Evolutionary conservation across 1,140 invertebrate genomes (phyloP).

Genomic region (Drosophila ercepeae): DNA sequence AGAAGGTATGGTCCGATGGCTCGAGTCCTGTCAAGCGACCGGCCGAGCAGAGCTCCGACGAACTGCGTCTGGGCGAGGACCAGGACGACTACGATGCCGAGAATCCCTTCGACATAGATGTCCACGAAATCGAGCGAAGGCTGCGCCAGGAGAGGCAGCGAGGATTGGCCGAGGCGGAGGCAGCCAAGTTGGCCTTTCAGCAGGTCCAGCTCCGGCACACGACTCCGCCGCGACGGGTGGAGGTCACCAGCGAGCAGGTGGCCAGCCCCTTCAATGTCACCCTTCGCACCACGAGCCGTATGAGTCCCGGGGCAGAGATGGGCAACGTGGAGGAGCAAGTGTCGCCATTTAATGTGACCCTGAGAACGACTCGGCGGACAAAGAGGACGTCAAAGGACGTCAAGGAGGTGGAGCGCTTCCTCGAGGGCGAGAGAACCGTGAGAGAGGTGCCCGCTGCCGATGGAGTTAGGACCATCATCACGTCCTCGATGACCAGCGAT

Average conservation of each 20-base stretch:
- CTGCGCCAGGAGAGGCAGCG: constrained; percentile 86
- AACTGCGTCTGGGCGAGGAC: constrained; percentile 50
- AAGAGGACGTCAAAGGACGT: constrained; percentile 54
- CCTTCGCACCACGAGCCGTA: constrained; percentile 66
- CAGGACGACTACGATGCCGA: constrained; percentile 73
- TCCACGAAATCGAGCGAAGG: constrained; percentile 86
- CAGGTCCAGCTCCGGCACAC: constrained; percentile 86
- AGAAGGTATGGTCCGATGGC: constrained; percentile 88
- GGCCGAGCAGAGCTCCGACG: constrained; percentile 57
- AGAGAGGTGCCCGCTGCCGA: constrained; percentile 68
- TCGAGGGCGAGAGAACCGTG: constrained; percentile 68
- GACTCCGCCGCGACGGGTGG: constrained; percentile 80
- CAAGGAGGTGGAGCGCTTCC: constrained; percentile 62
- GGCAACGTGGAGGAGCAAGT: constrained; percentile 87
- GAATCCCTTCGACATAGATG: constrained; percentile 84
- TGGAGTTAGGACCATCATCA: constrained; percentile 77
- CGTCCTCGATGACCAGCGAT: constrained; percentile 77
- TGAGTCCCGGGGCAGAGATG: constrained; percentile 75
- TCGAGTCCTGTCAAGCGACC: constrained; percentile 46
- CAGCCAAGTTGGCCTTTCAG: constrained; percentile 86
- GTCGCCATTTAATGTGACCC: constrained; percentile 84
- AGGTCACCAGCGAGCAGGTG: constrained; percentile 64
- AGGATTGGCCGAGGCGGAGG: constrained; percentile 83
- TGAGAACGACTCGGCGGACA: constrained; percentile 65
- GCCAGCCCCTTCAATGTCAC: constrained; percentile 76